Percentiles rank a stretch among this genome's conserved stretches.
Evolutionary conservation across 1,140 invertebrate genomes (phyloP).

Genomic region (Drosophila virilis): DNA sequence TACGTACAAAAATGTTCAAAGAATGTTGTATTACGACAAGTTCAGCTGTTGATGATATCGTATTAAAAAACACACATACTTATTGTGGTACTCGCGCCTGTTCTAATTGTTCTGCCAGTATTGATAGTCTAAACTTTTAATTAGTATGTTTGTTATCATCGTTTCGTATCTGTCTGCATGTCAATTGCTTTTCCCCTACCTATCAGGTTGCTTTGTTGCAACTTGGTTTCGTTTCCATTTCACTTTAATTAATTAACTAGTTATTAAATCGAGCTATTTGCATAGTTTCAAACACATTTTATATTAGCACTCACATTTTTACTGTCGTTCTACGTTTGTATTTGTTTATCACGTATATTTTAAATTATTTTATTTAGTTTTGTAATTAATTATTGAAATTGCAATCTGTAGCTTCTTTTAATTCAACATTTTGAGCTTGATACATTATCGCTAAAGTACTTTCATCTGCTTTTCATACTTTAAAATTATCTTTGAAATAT

Average conservation of each 20-base stretch:
- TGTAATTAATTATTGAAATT: slow-evolving; percentile 17
- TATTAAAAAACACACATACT: slow-evolving; percentile 26
- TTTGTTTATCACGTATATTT: slow-evolving; percentile 1
- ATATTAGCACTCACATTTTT: slow-evolving; percentile 10
- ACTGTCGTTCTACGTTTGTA: slow-evolving; percentile 19
- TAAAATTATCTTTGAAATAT: not conserved
- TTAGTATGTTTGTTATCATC: slow-evolving; percentile 26
- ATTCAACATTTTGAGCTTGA: slow-evolving; percentile 1
- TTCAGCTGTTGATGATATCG: slow-evolving; percentile 36
- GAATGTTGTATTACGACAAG: slow-evolving; percentile 62
- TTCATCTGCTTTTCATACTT: slow-evolving; percentile 36
- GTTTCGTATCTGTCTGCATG: slow-evolving; percentile 53
- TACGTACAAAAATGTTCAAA: slow-evolving; percentile 88
- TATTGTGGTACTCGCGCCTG: slow-evolving; percentile 27
- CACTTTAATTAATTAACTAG: slow-evolving; percentile 42
- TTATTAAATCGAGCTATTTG: slow-evolving; percentile 32
- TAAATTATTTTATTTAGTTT: slow-evolving; percentile 20
- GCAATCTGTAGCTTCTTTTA: not conserved
- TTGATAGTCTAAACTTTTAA: slow-evolving; percentile 38
- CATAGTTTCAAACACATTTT: slow-evolving; percentile 21
- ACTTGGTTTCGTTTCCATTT: slow-evolving; percentile 25
- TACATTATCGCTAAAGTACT: slow-evolving; percentile 20
- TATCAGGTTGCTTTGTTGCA: slow-evolving; percentile 16
- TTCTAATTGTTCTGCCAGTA: slow-evolving; percentile 25
- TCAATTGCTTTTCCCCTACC: not conserved